Evolutionary conservation across 2,888 invertebrate species (phyloP).

Genomic region (Erebia palarica): DNA sequence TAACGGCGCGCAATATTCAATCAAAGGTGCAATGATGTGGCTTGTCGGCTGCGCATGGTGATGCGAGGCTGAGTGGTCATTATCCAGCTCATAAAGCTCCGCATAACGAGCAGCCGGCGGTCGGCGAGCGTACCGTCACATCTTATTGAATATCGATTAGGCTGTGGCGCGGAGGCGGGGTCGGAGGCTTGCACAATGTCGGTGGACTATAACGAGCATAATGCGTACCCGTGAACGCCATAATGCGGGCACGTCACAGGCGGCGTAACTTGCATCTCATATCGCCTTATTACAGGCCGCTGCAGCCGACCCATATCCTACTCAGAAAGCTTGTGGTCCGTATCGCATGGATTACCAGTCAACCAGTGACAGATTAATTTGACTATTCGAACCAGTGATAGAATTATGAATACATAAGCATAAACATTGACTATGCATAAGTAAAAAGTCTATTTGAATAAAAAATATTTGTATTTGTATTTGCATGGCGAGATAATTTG

Average conservation of each 20-base stretch:
- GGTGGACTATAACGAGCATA: not conserved
- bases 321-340: too few species aligned
- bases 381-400: too few species aligned
- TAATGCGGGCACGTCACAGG: conserved; percentile 33
- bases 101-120: not conserved
- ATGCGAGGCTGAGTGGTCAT: conserved; percentile 3
- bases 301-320: too few species aligned
- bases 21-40: conserved; percentile 7
- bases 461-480: too few species aligned
- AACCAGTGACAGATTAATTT: too few species aligned
- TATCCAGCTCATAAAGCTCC: not conserved
- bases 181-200: conserved; percentile 25
- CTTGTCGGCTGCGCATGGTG: not conserved
- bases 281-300: conserved; percentile 35
- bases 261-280: conserved; percentile 40
- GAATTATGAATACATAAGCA: too few species aligned
- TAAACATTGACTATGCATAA: too few species aligned
- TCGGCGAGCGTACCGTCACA: conserved; percentile 18
- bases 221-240: conserved; percentile 21
- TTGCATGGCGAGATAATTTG: too few species aligned
- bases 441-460: too few species aligned
- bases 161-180: conserved; percentile 19
- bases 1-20: not conserved
- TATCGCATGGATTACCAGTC: too few species aligned
- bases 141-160: conserved; percentile 38